phyloP scores from a whole-genome alignment of 1,140 invertebrate species.

The Euwallacea similis region DNA sequence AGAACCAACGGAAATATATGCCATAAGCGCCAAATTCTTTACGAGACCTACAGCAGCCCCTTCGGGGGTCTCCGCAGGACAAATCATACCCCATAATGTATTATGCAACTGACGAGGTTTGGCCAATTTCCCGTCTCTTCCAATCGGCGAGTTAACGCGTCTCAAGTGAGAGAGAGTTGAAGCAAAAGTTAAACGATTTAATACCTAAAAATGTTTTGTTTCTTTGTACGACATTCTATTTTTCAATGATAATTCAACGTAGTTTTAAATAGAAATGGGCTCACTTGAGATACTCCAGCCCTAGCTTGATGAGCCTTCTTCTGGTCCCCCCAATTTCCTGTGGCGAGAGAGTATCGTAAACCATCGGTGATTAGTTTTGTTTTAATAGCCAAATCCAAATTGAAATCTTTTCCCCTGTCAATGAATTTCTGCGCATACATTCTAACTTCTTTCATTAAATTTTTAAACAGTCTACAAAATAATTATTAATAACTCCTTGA shows the following conservation, averaged over 20 bases:
- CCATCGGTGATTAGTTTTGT: conserved; percentile 98
- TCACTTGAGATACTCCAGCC: conserved; percentile 73
- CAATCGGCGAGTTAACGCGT: conserved; percentile 97
- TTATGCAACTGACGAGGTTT: conserved; percentile 98
- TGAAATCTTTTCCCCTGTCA: conserved; percentile 97
- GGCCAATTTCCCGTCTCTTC: conserved; percentile 96
- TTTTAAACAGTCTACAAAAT: conserved; percentile 74
- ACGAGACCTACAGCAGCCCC: conserved; percentile 77
- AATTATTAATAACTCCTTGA: not conserved
- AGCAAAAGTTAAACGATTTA: conserved; percentile 95
- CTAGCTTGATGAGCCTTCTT: conserved; percentile 94
- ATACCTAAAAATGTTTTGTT: conserved; percentile 57
- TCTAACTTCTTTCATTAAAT: conserved; percentile 92
- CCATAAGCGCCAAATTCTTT: conserved; percentile 98
- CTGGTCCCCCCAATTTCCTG: conserved; percentile 99
- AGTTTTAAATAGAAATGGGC: not conserved
- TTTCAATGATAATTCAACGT: not conserved
- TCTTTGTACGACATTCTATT: not conserved
- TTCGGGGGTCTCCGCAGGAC: conserved; percentile 98
- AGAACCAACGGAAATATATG: conserved; percentile 98
- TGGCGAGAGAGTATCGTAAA: conserved; percentile 95
- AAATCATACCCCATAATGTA: conserved; percentile 99
- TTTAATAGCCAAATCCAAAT: conserved; percentile 95
- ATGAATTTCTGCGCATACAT: conserved; percentile 99
- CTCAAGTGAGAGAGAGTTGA: conserved; percentile 97